These are phyloP conservation scores for Carpatolechia fugitivella DNA, from an alignment of 2,888 invertebrate species.

Conservation along the genomic window DNA sequence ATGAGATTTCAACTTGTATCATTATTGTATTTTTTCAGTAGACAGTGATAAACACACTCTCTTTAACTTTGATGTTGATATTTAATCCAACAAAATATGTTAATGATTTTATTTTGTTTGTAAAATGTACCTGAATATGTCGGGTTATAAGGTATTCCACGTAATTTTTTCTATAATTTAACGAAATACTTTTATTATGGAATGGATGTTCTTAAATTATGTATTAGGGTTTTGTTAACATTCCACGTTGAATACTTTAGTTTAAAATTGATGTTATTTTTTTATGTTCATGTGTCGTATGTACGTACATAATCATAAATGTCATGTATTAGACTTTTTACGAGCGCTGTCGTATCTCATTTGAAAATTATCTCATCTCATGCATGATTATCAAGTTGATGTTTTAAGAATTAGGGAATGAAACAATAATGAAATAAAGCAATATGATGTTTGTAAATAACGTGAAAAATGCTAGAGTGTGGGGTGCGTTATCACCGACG, in stretches of 20 bases:
- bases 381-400: background rate
- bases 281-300: background rate
- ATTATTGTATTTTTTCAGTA: no score
- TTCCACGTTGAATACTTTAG: background rate
- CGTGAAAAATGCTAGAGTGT: background rate
- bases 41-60: no score
- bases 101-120: background rate
- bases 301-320: background rate
- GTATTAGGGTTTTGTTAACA: background rate
- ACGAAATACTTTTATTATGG: no score
- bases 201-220: no score
- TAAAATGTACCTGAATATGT: background rate
- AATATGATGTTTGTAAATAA: conserved; percentile 27
- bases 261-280: background rate
- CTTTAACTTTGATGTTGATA: no score
- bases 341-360: background rate
- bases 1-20: no score
- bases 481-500: background rate
- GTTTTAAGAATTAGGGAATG: conserved; percentile 20
- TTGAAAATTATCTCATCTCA: background rate
- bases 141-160: no score
- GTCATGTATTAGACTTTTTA: background rate
- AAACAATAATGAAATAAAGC: conserved; percentile 36
- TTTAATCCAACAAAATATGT: no score
- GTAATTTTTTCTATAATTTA: no score